These are phyloP conservation scores for Onthophagus taurus DNA, from an alignment of 1,140 invertebrate genomes.

Conservation along the genomic window DNA sequence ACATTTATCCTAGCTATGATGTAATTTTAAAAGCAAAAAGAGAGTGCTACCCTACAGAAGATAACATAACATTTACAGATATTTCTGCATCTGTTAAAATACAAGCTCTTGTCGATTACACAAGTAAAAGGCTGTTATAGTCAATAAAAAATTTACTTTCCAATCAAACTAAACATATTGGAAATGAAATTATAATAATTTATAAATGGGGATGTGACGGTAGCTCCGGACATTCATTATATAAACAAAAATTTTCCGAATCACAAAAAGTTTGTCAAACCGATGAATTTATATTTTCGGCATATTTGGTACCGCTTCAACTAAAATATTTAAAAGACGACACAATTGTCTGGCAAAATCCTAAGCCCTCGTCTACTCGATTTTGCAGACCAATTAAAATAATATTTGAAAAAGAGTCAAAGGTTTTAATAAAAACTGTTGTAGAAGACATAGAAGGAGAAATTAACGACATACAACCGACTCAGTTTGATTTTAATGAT, in stretches of 20 bases:
- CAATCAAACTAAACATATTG: background rate
- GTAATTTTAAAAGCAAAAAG: conserved; percentile 13
- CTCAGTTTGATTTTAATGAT: too few relatives aligned
- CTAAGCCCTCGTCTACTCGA: conserved; percentile 10
- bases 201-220: conserved; percentile 14
- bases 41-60: conserved; percentile 14
- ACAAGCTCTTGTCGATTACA: conserved; percentile 21
- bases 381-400: conserved; percentile 16
- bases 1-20: conserved; percentile 7
- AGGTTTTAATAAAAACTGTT: background rate
- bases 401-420: conserved; percentile 13
- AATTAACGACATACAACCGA: conserved; percentile 6
- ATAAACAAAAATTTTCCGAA: conserved; percentile 16
- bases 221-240: conserved; percentile 4
- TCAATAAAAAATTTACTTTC: conserved; percentile 20
- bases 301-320: too few relatives aligned
- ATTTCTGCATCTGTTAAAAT: conserved; percentile 17
- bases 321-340: too few relatives aligned
- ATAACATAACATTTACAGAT: conserved; percentile 12
- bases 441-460: background rate
- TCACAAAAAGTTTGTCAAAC: too few relatives aligned
- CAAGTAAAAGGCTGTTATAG: conserved; percentile 25
- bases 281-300: too few relatives aligned
- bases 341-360: conserved; percentile 12
- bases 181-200: too few relatives aligned